Evolutionary conservation across 2,888 invertebrate genomes (phyloP).

Genomic region (Ophion ellenae): DNA sequence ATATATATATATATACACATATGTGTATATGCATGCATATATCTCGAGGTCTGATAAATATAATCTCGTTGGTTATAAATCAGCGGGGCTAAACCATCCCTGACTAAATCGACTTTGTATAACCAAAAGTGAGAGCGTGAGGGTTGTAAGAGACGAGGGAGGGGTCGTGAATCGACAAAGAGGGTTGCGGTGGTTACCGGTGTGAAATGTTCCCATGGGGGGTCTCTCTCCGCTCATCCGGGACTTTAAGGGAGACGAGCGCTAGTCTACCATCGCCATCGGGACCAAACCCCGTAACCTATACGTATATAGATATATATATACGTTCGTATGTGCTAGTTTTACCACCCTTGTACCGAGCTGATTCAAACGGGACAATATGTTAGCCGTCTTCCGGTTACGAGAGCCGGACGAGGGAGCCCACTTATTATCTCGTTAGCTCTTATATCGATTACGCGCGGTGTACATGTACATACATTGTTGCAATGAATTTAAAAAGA

Average conservation of each 20-base stretch:
- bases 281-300: slow-evolving; percentile 16
- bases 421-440: slow-evolving; percentile 69
- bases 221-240: slow-evolving; percentile 67
- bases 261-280: slow-evolving; percentile 41
- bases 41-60: slow-evolving; percentile 57
- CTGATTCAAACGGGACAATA: slow-evolving; percentile 76
- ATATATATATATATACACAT: neutral
- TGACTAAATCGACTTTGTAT: slow-evolving; percentile 82
- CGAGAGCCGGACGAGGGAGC: slow-evolving; percentile 64
- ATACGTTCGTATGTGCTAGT: slow-evolving; percentile 11
- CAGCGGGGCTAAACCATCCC: slow-evolving; percentile 81
- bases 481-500: slow-evolving; percentile 24
- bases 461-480: slow-evolving; percentile 12
- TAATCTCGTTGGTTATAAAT: slow-evolving; percentile 79
- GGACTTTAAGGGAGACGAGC: slow-evolving; percentile 47
- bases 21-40: slow-evolving; percentile 33
- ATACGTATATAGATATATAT: neutral
- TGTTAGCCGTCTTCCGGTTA: slow-evolving; percentile 77
- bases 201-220: slow-evolving; percentile 84
- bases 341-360: slow-evolving; percentile 54
- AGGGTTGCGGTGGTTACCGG: slow-evolving; percentile 82
- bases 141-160: slow-evolving; percentile 52
- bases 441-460: slow-evolving; percentile 53
- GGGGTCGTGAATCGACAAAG: slow-evolving; percentile 58
- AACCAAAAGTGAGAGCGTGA: slow-evolving; percentile 76